Conservation (phyloP, 2,888 invertebrate species). For the Dolomedes plantarius region DNA sequence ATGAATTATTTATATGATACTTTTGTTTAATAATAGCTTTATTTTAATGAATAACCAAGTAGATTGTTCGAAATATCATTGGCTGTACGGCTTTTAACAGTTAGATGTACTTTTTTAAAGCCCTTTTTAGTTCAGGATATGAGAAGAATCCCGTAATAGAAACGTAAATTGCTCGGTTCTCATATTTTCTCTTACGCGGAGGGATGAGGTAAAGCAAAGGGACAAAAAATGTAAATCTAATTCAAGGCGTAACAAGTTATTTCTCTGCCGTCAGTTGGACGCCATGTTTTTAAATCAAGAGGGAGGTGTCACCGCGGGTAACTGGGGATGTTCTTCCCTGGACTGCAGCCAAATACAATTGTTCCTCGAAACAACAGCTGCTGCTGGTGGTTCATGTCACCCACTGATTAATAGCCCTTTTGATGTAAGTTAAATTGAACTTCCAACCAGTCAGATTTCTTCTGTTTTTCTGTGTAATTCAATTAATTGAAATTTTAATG, state of each 20-base stretch:
- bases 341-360: constrained; percentile 10
- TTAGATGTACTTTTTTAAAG: too few species aligned
- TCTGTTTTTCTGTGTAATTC: neutral
- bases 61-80: too few species aligned
- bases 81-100: too few species aligned
- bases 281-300: constrained; percentile 12
- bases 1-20: too few species aligned
- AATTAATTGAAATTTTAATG: constrained; percentile 6
- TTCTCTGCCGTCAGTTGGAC: constrained; percentile 14
- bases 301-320: constrained; percentile 8
- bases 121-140: too few species aligned
- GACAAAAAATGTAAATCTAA: neutral
- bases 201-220: too few species aligned
- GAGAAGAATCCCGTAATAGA: too few species aligned
- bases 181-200: too few species aligned
- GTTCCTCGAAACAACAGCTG: constrained; percentile 9
- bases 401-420: constrained; percentile 4
- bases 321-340: constrained; percentile 2
- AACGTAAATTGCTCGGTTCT: too few species aligned
- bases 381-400: constrained; percentile 6
- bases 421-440: constrained; percentile 5
- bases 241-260: constrained; percentile 64
- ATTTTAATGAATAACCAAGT: too few species aligned
- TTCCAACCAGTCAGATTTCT: constrained; percentile 6
- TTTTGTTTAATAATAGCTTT: too few species aligned